Evolutionary conservation across 1,140 invertebrate species (phyloP).

Genomic region (Papilio aristodemus): DNA sequence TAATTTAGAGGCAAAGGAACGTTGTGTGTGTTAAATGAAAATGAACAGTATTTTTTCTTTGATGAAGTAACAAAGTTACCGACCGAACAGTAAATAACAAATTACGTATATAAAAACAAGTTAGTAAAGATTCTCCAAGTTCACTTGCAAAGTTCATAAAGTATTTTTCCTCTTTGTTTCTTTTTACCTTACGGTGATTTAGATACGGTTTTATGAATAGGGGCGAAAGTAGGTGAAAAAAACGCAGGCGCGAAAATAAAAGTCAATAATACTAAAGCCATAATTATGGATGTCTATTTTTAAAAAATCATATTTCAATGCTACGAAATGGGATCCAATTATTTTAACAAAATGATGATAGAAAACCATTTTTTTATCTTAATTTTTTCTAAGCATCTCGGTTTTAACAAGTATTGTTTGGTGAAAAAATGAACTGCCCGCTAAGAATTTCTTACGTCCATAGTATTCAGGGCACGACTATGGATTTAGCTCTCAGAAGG

Average conservation of each 20-base stretch:
- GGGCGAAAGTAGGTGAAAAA: not conserved
- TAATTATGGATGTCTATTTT: too few species aligned
- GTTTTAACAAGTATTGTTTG: not conserved
- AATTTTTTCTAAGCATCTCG: not conserved
- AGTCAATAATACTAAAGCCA: not conserved
- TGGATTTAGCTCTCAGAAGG: slow-evolving; percentile 10
- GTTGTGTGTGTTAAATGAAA: not conserved
- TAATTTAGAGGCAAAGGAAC: too few species aligned
- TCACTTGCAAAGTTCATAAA: slow-evolving; percentile 3
- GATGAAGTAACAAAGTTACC: not conserved
- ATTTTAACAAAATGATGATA: too few species aligned
- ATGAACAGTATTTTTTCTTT: not conserved
- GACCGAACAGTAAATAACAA: slow-evolving; percentile 10
- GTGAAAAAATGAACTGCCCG: not conserved
- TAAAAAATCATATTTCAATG: too few species aligned
- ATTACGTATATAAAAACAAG: slow-evolving; percentile 12
- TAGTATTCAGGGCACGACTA: not conserved
- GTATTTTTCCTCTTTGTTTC: slow-evolving; percentile 18
- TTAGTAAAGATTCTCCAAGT: slow-evolving; percentile 1
- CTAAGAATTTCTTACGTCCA: not conserved
- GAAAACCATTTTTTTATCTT: not conserved
- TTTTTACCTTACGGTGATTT: not conserved
- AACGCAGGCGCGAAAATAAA: not conserved
- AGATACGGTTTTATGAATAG: slow-evolving; percentile 11
- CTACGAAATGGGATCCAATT: too few species aligned